Percentiles rank a stretch among this genome's conserved stretches.
These are phyloP conservation scores for Dasysyrphus tricinctus DNA, from an alignment of 2,888 invertebrate species.

Conservation along the genomic window DNA sequence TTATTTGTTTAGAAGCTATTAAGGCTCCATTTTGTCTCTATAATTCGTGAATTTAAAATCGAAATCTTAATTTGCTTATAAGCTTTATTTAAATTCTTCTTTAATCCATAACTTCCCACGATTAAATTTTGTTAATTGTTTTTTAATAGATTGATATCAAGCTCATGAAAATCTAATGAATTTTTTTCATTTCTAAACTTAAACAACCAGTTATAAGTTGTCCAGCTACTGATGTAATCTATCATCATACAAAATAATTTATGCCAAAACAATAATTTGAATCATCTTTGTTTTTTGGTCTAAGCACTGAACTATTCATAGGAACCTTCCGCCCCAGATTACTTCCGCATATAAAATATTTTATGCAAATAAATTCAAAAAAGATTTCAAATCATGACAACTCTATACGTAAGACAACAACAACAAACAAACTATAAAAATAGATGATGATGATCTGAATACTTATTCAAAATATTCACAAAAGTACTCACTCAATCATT, in stretches of 20 bases:
- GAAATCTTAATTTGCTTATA: not conserved
- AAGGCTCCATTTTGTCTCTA: constrained; percentile 1
- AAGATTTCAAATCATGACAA: not conserved
- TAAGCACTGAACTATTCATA: not conserved
- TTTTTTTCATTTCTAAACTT: not conserved
- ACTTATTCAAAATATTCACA: constrained; percentile 1
- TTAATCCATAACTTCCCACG: constrained; percentile 17
- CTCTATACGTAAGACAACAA: not conserved
- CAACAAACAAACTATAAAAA: constrained; percentile 2
- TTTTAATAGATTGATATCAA: constrained; percentile 20
- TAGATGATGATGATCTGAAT: constrained; percentile 11
- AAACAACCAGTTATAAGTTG: not conserved
- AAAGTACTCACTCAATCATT: not conserved
- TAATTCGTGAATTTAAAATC: constrained; percentile 2
- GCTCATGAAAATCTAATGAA: not conserved
- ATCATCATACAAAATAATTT: not conserved
- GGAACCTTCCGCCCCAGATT: constrained; percentile 11
- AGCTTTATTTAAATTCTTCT: not conserved
- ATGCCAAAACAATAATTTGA: not conserved
- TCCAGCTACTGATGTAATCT: constrained; percentile 8
- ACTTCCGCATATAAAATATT: constrained; percentile 21
- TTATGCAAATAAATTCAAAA: constrained; percentile 21
- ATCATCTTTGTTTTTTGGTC: not conserved
- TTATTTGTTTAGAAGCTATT: not conserved
- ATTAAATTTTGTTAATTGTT: constrained; percentile 20